Base-by-base conservation (phyloP, 2,113 vertebrate genomes). In the Ploceus nigricollis region DNA sequence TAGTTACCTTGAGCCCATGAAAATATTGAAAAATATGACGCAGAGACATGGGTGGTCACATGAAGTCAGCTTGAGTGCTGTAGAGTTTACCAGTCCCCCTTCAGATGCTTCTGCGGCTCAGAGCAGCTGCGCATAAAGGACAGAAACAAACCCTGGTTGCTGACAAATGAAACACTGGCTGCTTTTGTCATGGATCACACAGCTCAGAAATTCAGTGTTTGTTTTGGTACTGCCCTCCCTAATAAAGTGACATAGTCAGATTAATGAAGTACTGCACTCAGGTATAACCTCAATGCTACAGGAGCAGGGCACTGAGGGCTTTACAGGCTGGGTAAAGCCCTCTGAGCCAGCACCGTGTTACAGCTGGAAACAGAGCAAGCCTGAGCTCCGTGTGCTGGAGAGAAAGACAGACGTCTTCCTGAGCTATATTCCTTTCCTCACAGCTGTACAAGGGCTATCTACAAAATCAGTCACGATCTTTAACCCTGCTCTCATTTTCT, bases 321-420 rank as follows among this genome's bases (percentile, higher is more conserved):
- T 63, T 28, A 8, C 8, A 56, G 42, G 11, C 33, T 83, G 80
- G 0, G 0, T 28, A 35, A n/a, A n/a, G n/a, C n/a, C 8, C 28
- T 35, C 40, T 65, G 40, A 42, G 21, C 19, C 19, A 44, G 31
- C 31, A 7, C 19, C 0, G 0, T 15, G 24, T 11, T 57, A 31
- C 0, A 0, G 37, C 37, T 48, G 9, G 1, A 31, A 39, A 22
- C 39, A 57, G 28, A 61, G 31, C 31, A 30, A 47, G 28, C 14
- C 42, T 47, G 24, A 24, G 69, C n/a, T 60, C 58, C 3, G 0
- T 9, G 16, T 13, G 18, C 11, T 8, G 5, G 6, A 73, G 22
- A 45, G 50, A 53, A 56, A 73, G 28, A 3, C 57, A 35, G n/a
- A 48, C 57, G 9, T 21, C 30, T 37, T 53, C n/a, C 63, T 20